A percentile compares a stretch with the other conserved stretches of the same genome.
Evolutionary conservation across 2,888 invertebrate genomes (phyloP).

Genomic region (Apeira syringaria): DNA sequence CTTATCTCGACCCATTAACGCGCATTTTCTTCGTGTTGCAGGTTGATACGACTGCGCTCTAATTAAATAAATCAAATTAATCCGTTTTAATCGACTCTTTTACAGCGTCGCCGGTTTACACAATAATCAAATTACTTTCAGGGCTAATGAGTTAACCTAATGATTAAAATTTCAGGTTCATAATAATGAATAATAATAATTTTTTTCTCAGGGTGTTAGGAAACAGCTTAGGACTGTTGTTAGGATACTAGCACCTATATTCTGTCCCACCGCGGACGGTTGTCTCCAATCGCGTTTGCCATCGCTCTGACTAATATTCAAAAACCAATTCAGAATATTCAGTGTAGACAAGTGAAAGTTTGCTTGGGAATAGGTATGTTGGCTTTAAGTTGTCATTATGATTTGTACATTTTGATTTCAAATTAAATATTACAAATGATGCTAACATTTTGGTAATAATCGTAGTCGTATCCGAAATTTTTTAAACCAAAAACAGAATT

Average conservation of each 20-base stretch:
- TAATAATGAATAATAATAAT: constrained; percentile 49
- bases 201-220: constrained; percentile 65
- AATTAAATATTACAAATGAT: too few relatives aligned
- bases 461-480: too few relatives aligned
- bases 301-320: neutral
- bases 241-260: neutral
- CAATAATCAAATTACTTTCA: constrained; percentile 71
- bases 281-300: neutral
- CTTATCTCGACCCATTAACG: constrained; percentile 45
- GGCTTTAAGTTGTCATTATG: too few relatives aligned
- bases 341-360: too few relatives aligned
- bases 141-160: constrained; percentile 54
- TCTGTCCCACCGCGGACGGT: neutral
- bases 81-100: constrained; percentile 45
- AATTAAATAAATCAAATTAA: constrained; percentile 38
- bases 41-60: constrained; percentile 53
- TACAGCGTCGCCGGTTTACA: constrained; percentile 60
- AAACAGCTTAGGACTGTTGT: constrained; percentile 19
- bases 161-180: constrained; percentile 67
- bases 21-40: constrained; percentile 60
- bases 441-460: too few relatives aligned
- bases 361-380: too few relatives aligned
- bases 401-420: too few relatives aligned
- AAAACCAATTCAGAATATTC: too few relatives aligned
- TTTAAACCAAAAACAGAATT: too few relatives aligned